These are phyloP conservation scores for Aix galericulata DNA, from an alignment of 2,113 vertebrate species.

Conservation along the genomic window DNA sequence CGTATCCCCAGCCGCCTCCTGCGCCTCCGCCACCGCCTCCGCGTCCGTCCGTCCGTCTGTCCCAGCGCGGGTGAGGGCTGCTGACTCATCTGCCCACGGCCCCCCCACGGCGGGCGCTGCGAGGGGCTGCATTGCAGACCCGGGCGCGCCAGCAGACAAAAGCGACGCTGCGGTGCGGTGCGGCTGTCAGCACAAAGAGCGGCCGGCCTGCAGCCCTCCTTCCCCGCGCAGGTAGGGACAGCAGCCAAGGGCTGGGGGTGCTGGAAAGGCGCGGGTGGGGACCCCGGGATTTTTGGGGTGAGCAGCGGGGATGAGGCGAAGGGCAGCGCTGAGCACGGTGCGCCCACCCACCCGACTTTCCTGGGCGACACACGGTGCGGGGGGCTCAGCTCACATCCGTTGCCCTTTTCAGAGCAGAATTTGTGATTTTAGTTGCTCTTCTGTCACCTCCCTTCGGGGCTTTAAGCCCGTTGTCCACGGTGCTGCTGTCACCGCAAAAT, in stretches of 20 bases:
- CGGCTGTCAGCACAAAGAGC: slow-evolving; percentile 9
- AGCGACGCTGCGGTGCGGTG: slow-evolving; percentile 34
- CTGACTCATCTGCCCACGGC: slow-evolving; percentile 57
- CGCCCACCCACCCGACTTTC: too few relatives aligned
- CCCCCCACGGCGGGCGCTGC: background rate
- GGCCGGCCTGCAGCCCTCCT: background rate
- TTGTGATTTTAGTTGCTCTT: background rate
- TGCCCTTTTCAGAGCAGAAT: background rate
- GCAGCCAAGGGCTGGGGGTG: background rate
- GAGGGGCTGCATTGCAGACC: slow-evolving; percentile 82
- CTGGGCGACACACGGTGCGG: rapidly evolving
- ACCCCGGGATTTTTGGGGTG: background rate
- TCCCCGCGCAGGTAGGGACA: slow-evolving; percentile 7
- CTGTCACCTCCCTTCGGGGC: background rate
- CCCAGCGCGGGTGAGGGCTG: background rate
- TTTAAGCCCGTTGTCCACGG: rapidly evolving
- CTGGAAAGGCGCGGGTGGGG: background rate
- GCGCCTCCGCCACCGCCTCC: background rate
- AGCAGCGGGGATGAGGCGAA: background rate
- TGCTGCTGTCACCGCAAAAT: background rate
- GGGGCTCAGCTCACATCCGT: rapidly evolving
- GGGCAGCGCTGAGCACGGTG: too few relatives aligned
- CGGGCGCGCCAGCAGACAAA: slow-evolving; percentile 3
- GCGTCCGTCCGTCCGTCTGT: background rate
- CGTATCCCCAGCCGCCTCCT: background rate